Evolutionary conservation across 2,113 vertebrate genomes (phyloP).

Genomic region (Periophthalmodon schlosseri): DNA sequence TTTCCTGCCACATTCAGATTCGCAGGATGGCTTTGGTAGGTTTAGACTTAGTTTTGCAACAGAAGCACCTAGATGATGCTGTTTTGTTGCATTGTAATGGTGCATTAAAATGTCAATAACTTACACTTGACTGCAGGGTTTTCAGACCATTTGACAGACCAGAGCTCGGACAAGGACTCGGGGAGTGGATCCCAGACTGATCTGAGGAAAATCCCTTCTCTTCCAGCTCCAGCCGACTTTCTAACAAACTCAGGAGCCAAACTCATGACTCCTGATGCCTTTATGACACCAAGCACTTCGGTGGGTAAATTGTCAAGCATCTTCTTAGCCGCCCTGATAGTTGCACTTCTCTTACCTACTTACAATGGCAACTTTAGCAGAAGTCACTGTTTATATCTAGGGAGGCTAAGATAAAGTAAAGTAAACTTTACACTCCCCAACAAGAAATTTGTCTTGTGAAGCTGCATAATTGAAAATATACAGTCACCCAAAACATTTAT

Average conservation of each 20-base stretch:
- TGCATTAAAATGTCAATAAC: neutral
- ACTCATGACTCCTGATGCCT: conserved; percentile 97
- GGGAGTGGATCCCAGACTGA: conserved; percentile 86
- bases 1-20: conserved; percentile 78
- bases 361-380: neutral
- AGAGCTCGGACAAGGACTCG: conserved; percentile 85
- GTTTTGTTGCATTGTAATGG: neutral
- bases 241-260: conserved; percentile 79
- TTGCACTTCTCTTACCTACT: neutral
- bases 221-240: conserved; percentile 89
- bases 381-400: too few relatives aligned
- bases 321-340: neutral
- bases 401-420: too few relatives aligned
- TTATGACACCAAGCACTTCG: conserved; percentile 94
- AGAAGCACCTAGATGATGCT: neutral
- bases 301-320: conserved; percentile 67
- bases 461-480: too few relatives aligned
- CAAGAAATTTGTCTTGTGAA: too few relatives aligned
- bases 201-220: conserved; percentile 84
- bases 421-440: too few relatives aligned
- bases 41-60: neutral
- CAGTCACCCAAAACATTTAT: too few relatives aligned
- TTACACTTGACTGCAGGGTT: conserved; percentile 74
- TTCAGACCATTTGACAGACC: conserved; percentile 85
- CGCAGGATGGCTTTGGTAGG: conserved; percentile 88